A percentile compares a stretch with the other conserved stretches of the same genome.
Conservation (phyloP, 1,140 invertebrate species). For the Neotoxoptera formosana region DNA sequence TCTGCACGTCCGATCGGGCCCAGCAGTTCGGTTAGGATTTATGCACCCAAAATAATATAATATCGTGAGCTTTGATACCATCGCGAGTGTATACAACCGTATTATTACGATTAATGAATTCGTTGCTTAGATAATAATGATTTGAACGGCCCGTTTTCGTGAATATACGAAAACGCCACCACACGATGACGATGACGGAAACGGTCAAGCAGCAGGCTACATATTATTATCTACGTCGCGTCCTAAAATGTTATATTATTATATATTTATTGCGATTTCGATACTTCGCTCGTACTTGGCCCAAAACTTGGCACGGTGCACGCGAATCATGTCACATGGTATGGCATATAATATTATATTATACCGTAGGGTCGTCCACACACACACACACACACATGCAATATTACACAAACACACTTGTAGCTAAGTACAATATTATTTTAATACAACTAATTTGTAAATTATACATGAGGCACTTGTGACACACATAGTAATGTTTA, state of each 20-base stretch:
- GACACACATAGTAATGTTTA: background rate
- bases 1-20: background rate
- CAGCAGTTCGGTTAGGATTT: background rate
- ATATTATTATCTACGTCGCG: too few relatives aligned
- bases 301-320: background rate
- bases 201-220: background rate
- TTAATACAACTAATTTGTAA: background rate
- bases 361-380: background rate
- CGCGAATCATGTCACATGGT: too few relatives aligned
- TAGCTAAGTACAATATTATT: background rate
- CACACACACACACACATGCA: background rate
- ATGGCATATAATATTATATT: background rate
- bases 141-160: too few relatives aligned
- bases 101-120: too few relatives aligned
- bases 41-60: background rate
- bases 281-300: background rate
- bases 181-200: background rate
- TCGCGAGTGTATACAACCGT: too few relatives aligned
- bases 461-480: background rate
- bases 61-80: background rate
- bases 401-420: background rate
- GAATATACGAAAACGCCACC: too few relatives aligned
- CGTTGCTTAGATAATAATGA: too few relatives aligned
- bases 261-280: background rate
- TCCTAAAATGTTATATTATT: background rate